phyloP scores from a whole-genome alignment of 2,888 invertebrate genomes.

The Cosmorhoe ocellata region DNA sequence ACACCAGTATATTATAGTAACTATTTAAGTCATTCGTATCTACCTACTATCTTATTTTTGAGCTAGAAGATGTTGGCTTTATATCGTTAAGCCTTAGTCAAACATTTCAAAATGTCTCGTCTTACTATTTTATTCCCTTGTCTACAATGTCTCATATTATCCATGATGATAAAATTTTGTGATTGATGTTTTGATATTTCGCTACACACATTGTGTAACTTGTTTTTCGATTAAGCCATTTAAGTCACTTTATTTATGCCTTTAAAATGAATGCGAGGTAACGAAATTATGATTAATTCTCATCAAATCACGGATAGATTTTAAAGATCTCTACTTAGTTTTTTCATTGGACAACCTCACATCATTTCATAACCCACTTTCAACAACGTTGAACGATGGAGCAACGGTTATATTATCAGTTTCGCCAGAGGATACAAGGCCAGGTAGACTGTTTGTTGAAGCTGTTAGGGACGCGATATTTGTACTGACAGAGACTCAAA shows the following conservation, averaged over 20 bases:
- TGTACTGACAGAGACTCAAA: conserved; percentile 20
- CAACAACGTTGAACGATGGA: conserved; percentile 18
- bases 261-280: neutral
- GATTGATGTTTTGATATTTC: too few relatives aligned
- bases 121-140: too few relatives aligned
- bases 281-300: neutral
- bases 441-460: conserved; percentile 25
- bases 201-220: too few relatives aligned
- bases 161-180: too few relatives aligned
- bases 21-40: too few relatives aligned
- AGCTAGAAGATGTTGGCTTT: too few relatives aligned
- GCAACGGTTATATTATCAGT: conserved; percentile 33
- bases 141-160: too few relatives aligned
- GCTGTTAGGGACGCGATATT: conserved; percentile 24
- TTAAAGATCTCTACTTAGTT: conserved; percentile 11
- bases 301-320: neutral
- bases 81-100: too few relatives aligned
- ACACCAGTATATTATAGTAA: too few relatives aligned
- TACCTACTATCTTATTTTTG: too few relatives aligned
- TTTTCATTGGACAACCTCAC: conserved; percentile 11
- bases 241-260: neutral
- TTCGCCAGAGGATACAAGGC: conserved; percentile 39
- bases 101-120: too few relatives aligned
- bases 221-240: neutral
- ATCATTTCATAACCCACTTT: conserved; percentile 41